Percentiles rank a stretch among this genome's conserved stretches.
phyloP scores from a whole-genome alignment of 2,888 invertebrate genomes.

The Sussaba pulchella region DNA sequence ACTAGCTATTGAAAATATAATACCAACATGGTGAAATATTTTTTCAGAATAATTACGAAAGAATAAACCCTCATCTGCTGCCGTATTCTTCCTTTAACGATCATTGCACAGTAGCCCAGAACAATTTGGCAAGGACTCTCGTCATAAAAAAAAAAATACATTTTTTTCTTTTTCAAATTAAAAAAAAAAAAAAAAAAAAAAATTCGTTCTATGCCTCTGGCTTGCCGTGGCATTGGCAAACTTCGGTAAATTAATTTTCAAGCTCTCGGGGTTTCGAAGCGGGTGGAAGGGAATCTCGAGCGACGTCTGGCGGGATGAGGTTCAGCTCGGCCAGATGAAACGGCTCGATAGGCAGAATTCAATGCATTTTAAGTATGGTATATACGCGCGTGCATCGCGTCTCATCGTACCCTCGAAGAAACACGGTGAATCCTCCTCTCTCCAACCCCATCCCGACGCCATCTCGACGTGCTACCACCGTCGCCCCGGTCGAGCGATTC shows the following conservation, averaged over 20 bases:
- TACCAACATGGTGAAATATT: conserved; percentile 56
- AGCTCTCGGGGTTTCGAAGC: background rate
- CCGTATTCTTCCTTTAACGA: conserved; percentile 3
- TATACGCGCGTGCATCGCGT: conserved; percentile 57
- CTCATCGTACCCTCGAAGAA: conserved; percentile 37
- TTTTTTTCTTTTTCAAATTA: too few relatives aligned
- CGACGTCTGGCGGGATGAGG: conserved; percentile 45
- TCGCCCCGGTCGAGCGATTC: conserved; percentile 32
- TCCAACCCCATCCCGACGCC: background rate
- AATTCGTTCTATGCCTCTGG: background rate
- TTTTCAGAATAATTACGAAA: conserved; percentile 60
- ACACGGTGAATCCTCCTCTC: background rate
- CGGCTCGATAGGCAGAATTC: conserved; percentile 79
- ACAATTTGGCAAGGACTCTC: conserved; percentile 24
- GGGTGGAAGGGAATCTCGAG: conserved; percentile 37
- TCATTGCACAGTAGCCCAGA: conserved; percentile 18
- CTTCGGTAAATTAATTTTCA: conserved; percentile 53
- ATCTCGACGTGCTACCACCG: conserved; percentile 2
- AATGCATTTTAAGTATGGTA: conserved; percentile 82
- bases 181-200: background rate
- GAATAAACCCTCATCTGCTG: background rate
- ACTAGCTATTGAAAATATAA: conserved; percentile 39
- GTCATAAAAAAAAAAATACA: background rate
- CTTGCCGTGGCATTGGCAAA: conserved; percentile 11
- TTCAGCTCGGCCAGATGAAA: conserved; percentile 75